phyloP scores from a whole-genome alignment of 2,113 vertebrate genomes.

The Phylloscopus trochiloides region DNA sequence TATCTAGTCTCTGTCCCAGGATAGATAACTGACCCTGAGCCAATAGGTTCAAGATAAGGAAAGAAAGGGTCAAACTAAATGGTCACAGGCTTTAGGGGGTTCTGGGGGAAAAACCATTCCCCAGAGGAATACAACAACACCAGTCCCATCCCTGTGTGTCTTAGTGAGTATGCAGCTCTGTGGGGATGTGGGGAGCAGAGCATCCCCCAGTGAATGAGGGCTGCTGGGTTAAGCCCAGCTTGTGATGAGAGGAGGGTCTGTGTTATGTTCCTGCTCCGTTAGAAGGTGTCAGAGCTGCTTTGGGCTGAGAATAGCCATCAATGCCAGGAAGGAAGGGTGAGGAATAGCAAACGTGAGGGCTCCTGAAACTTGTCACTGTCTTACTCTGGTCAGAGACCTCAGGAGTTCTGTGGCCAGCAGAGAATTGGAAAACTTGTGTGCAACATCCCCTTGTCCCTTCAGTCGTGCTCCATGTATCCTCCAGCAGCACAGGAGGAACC shows the following conservation, averaged over 20 bases:
- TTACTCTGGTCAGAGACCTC: not conserved
- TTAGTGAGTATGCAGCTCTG: not conserved
- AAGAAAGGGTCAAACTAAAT: too few species aligned
- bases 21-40: too few species aligned
- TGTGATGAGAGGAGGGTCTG: not conserved
- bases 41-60: too few species aligned
- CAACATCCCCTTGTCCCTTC: not conserved
- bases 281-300: not conserved
- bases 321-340: not conserved
- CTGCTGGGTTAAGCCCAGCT: not conserved
- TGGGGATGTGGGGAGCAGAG: not conserved
- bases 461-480: not conserved
- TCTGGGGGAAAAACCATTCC: too few species aligned
- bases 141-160: not conserved
- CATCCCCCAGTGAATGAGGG: not conserved
- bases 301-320: not conserved
- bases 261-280: not conserved
- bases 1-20: too few species aligned
- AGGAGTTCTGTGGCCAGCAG: not conserved
- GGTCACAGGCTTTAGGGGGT: too few species aligned
- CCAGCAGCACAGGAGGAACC: not conserved
- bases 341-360: not conserved
- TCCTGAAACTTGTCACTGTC: not conserved
- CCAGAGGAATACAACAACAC: too few species aligned
- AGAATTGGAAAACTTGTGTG: not conserved